These are phyloP conservation scores for Brachionus koreanus DNA, from an alignment of 1,140 invertebrate genomes.

Conservation along the genomic window DNA sequence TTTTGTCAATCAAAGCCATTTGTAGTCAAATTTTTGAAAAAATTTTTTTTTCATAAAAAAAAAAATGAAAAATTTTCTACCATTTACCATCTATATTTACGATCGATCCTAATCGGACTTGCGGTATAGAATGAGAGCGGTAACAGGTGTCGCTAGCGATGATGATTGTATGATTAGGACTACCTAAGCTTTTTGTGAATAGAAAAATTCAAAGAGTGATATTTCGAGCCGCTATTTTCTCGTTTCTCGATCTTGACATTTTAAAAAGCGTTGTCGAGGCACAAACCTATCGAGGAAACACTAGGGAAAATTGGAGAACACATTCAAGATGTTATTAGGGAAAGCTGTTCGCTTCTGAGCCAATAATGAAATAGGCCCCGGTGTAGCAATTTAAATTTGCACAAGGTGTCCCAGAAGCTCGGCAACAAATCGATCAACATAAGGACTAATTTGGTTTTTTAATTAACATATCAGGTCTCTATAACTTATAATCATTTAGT, in stretches of 20 bases:
- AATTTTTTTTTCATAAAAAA: not conserved
- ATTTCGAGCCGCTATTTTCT: conserved; percentile 5
- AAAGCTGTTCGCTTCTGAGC: not conserved
- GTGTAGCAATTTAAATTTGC: not conserved
- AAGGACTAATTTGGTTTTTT: not conserved
- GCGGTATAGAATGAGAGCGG: not conserved
- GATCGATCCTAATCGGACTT: not conserved
- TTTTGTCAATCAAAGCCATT: not conserved
- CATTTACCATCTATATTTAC: conserved; percentile 3
- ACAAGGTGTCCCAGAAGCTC: not conserved
- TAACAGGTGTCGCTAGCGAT: not conserved
- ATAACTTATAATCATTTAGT: not conserved
- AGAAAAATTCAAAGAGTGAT: conserved; percentile 2
- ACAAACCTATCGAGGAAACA: not conserved
- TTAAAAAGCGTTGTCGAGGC: not conserved
- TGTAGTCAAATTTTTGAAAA: not conserved
- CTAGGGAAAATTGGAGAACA: not conserved
- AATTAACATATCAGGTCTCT: not conserved
- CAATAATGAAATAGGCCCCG: not conserved
- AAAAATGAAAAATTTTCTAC: not conserved
- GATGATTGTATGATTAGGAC: conserved; percentile 6
- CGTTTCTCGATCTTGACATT: not conserved
- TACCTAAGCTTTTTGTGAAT: conserved; percentile 3
- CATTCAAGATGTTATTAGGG: not conserved
- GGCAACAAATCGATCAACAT: no score